Evolutionary conservation across 1,140 invertebrate genomes (phyloP), one percentile per base, ranked within the genome.

Genomic region (Holotrichia oblita): DNA sequence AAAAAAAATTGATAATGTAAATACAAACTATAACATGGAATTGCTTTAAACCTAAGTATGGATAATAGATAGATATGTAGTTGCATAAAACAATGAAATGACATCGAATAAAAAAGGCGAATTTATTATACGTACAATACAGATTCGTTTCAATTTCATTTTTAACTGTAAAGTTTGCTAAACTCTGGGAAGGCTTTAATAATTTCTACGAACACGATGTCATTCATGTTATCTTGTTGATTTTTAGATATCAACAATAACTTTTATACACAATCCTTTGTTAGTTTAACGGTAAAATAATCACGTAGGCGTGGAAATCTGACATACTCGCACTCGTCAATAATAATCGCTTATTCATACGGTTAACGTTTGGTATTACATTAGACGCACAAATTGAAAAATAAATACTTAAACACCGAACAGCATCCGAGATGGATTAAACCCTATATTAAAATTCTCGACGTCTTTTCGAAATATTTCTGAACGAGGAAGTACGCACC

Each of bases 211-310:
- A 34, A 34, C 4, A 34, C 1, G 27, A 3, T n/a, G 14, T n/a
- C 48, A 17, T 55, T 55, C 14, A 6, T 55, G 9, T 55, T 55
- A 55, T 55, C 10, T 14, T 55, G 17, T 55, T 55, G 14, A 55
- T 17, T 44, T 12, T 55, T 55, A 55, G 10, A 55, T 55, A 55
- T 55, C 48, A 14, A 55, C 48, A 55, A n/a, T n/a, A 55, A 55
- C 48, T 55, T 55, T 17, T 14, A n/a, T 17, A 55, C 48, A n/a
- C 48, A 55, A n/a, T 55, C 48, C 48, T 55, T 55, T 55, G 9
- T 55, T 55, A 55, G 48, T 55, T 55, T 55, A 55, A 55, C 48
- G 48, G 48, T 55, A 55, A 55, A 55, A 55, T 55, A 55, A 55
- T 55, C 14, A 17, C 48, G 48, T 55, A 55, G 48, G 48, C 48